Evolutionary conservation across 2,797 vertebrate species (phyloP), one percentile per base, ranked within the genome.

Genomic region (Spea hammondii): DNA sequence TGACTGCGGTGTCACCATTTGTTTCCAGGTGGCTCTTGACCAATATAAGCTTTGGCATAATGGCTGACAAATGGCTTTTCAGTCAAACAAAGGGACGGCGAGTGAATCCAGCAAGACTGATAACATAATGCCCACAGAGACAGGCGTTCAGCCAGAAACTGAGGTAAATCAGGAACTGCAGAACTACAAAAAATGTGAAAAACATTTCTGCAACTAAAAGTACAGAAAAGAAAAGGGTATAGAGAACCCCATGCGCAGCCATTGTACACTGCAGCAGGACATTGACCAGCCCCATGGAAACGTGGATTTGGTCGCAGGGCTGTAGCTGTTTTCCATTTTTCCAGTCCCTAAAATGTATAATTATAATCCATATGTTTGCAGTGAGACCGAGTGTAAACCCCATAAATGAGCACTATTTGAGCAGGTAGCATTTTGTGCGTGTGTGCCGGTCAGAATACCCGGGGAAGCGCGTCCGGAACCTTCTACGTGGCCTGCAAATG

Each of bases 61-160:
- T 9, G 4, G 13, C 4, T 32, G 62, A 46, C 7, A 75, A 46
- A 45, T 13, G 32, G n/a, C 6, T 75, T 32, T 66, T 75, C 49
- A 66, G 47, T 59, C 72, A 74, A 7, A 10, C 1, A 59, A 72
- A 60, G 70, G 49, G 53, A 4, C 44, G 13, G 44, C 64, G 59
- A 48, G 10, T 65, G 72, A 17, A 51, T 6, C 6, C 51, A 59
- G 47, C 49, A 17, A 74, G 62, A 59, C 46, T 32, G 14, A 48
- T 51, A 5, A 59, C 47, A n/a, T 74, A 74, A 46, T 65, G 51
- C 47, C 8, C 59, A 13, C 59, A 65, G 72, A 74, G 59, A 49
- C 72, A 74, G 46, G 72, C 72, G 4, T 46, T 74, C n/a, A 74
- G 59, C 72, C 72, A 74, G 14, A 65, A 50, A 17, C 46, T 50